phyloP scores from a whole-genome alignment of 2,113 vertebrate species.

The Conger conger region DNA sequence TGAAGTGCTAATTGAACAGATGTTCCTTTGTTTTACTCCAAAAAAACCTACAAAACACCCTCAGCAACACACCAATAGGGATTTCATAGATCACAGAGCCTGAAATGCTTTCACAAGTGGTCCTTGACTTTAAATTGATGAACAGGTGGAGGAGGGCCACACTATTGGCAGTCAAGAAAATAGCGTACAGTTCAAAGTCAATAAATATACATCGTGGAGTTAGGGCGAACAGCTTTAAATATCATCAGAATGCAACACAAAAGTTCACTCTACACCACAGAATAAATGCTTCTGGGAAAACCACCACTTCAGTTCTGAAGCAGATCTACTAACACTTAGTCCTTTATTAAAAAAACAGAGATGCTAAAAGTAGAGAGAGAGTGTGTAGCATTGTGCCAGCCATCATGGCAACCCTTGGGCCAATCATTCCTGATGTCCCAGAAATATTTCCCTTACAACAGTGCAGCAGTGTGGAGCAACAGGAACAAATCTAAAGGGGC shows the following conservation, averaged over 20 bases:
- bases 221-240: neutral
- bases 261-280: neutral
- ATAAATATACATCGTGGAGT: neutral
- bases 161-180: neutral
- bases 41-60: neutral
- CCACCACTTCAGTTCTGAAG: neutral
- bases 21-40: slow-evolving; percentile 2
- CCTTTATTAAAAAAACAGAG: slow-evolving; percentile 9
- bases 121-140: neutral
- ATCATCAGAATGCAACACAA: neutral
- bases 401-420: slow-evolving; percentile 1
- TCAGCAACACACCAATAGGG: neutral
- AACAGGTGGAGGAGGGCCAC: neutral
- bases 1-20: slow-evolving; percentile 15
- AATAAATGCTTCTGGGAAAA: neutral
- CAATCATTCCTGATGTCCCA: slow-evolving; percentile 19
- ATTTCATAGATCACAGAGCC: slow-evolving; percentile 4
- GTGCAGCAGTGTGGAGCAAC: slow-evolving; percentile 26
- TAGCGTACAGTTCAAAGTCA: neutral
- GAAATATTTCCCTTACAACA: slow-evolving; percentile 35
- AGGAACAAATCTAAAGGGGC: slow-evolving; percentile 19
- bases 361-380: too few relatives aligned
- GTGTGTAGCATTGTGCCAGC: neutral
- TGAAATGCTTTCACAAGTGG: neutral
- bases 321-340: neutral